phyloP scores from a whole-genome alignment of 2,888 invertebrate species.

The Syritta pipiens region DNA sequence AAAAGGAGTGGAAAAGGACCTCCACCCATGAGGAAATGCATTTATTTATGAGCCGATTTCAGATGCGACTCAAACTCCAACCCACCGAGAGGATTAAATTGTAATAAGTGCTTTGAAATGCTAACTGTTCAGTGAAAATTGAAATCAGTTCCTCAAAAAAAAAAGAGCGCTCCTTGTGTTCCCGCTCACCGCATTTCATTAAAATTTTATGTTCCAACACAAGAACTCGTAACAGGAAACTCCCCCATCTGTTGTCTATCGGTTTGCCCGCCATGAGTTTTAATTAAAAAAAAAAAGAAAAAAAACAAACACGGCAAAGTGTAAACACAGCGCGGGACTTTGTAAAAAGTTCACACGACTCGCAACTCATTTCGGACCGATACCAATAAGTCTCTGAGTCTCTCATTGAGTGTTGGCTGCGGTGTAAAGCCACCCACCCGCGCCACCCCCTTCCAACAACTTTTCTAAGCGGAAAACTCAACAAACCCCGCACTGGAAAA shows the following conservation, averaged over 20 bases:
- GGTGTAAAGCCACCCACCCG: too few relatives aligned
- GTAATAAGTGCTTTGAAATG: too few relatives aligned
- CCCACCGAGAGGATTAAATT: too few relatives aligned
- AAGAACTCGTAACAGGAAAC: background rate
- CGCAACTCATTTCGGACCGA: conserved; percentile 19
- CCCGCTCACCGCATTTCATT: conserved; percentile 23
- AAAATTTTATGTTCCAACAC: conserved; percentile 22
- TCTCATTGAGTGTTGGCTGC: too few relatives aligned
- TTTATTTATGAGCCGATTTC: conserved; percentile 61
- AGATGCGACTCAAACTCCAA: too few relatives aligned
- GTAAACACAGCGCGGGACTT: background rate
- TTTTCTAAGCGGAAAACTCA: conserved; percentile 18
- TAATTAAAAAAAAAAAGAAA: conserved; percentile 27
- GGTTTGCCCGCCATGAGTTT: background rate
- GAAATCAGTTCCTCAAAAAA: too few relatives aligned
- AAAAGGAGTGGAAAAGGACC: too few relatives aligned
- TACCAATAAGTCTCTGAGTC: background rate
- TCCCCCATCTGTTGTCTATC: conserved; percentile 3
- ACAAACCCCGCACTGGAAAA: conserved; percentile 1
- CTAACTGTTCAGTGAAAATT: too few relatives aligned
- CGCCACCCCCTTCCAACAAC: background rate
- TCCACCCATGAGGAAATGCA: conserved; percentile 42
- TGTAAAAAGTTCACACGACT: background rate
- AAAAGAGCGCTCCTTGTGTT: too few relatives aligned
- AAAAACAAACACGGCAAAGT: background rate